Evolutionary conservation across 2,888 invertebrate genomes (phyloP), one percentile per base, ranked within the genome.

Genomic region (Tetheella fluctuosa): DNA sequence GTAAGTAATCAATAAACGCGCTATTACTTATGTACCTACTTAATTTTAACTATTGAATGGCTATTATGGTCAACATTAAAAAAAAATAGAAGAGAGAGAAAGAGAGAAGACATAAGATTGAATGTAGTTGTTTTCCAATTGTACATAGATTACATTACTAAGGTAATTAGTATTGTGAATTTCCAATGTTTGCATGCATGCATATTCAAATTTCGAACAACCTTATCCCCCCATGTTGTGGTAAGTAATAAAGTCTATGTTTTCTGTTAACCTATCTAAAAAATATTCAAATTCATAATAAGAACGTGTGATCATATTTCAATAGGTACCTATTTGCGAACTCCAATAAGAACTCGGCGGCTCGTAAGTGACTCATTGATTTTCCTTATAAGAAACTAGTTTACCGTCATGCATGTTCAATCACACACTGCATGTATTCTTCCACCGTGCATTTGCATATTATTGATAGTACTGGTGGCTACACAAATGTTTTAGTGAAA

Each of bases 331-430:
- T 37, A n/a, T n/a, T 39, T n/a, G 39, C 39, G n/a, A n/a, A 39
- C n/a, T 39, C 28, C 17, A 48, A 39, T 13, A 37, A 48, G 39
- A n/a, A 23, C 30, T 7, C 52, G n/a, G n/a, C 7, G 34, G 34
- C 34, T 7, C 34, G n/a, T 25, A 20, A 39, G 55, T 57, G 56
- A 37, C 57, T 55, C 60, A 70, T 71, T 72, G 72, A 77, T 69
- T 71, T 70, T 69, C 64, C 65, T 67, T 68, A 70, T 73, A 72
- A 69, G 67, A 70, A 68, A 65, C 62, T 62, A 63, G 67, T 68
- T 72, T 73, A 65, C 67, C 69, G 62, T 67, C 64, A 62, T 68
- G 68, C 68, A 68, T 66, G 66, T 67, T 73, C 75, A 69, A 73
- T 73, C 70, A 70, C 70, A 64, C 70, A 64, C 64, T 68, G 64